Conservation (phyloP, 2,797 vertebrate genomes). For the Dicrostonyx torquatus region DNA sequence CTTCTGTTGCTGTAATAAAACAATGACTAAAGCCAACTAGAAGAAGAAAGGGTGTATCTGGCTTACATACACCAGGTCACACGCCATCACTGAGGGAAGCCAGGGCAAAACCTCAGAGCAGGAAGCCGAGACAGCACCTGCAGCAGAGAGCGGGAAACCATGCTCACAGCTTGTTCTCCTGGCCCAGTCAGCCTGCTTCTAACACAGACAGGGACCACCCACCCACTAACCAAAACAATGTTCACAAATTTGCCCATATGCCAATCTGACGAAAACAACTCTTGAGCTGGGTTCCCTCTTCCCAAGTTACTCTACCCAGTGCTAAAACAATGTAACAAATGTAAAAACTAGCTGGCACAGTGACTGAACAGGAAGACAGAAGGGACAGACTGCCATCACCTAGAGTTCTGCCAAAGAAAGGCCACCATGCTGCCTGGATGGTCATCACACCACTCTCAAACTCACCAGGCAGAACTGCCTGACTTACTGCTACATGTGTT, state of each 20-base stretch:
- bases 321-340: neutral
- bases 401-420: neutral
- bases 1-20: neutral
- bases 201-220: neutral
- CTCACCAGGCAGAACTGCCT: neutral
- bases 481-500: rapidly evolving
- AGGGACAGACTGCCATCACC: neutral
- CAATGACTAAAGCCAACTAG: neutral
- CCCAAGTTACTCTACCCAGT: neutral
- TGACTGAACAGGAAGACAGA: neutral
- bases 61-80: neutral
- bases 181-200: neutral
- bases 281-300: neutral
- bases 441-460: neutral
- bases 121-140: neutral
- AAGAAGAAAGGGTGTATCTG: neutral
- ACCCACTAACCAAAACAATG: neutral
- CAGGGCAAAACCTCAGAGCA: neutral
- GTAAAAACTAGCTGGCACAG: too few species aligned
- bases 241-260: neutral
- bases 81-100: neutral
- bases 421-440: neutral
- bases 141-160: neutral
- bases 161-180: too few species aligned
- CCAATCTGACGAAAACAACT: neutral